Evolutionary conservation across 2,888 invertebrate species (phyloP).

Genomic region (Rhagonycha fulva): DNA sequence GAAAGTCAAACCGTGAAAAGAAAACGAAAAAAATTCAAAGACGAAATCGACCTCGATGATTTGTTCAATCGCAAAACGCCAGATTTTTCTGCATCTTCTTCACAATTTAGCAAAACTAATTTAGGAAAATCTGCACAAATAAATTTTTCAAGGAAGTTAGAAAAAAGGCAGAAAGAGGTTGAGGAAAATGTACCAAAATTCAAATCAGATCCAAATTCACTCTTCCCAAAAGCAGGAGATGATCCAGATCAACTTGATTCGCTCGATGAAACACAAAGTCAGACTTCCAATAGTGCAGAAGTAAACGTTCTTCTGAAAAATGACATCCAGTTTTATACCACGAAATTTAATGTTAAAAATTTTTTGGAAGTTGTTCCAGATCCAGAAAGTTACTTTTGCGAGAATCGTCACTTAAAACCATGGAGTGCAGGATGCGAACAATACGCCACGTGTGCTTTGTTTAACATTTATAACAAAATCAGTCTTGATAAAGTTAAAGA

Average conservation of each 20-base stretch:
- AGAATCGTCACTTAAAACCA: constrained; percentile 24
- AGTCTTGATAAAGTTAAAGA: background rate
- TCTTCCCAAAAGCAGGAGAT: background rate
- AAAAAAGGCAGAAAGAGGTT: background rate
- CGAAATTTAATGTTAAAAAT: constrained; percentile 38
- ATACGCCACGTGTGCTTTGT: constrained; percentile 34
- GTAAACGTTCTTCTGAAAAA: constrained; percentile 22
- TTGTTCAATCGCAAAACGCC: background rate
- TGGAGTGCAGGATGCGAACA: constrained; percentile 29
- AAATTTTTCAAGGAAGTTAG: background rate
- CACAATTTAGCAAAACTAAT: background rate
- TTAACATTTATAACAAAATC: background rate
- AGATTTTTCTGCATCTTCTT: background rate
- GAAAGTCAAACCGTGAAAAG: background rate
- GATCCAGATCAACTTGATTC: background rate
- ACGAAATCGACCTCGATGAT: background rate
- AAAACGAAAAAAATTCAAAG: background rate
- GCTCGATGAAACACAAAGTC: background rate
- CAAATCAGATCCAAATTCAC: no score
- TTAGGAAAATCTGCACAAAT: no score
- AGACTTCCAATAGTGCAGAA: constrained; percentile 39
- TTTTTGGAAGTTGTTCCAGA: constrained; percentile 45
- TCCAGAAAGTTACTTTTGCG: constrained; percentile 40
- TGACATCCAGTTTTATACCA: constrained; percentile 37
- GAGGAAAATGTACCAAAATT: background rate